Percentiles rank a stretch among this genome's conserved stretches.
Conservation (phyloP, 1,140 invertebrate species). For the Amyelois transitella region DNA sequence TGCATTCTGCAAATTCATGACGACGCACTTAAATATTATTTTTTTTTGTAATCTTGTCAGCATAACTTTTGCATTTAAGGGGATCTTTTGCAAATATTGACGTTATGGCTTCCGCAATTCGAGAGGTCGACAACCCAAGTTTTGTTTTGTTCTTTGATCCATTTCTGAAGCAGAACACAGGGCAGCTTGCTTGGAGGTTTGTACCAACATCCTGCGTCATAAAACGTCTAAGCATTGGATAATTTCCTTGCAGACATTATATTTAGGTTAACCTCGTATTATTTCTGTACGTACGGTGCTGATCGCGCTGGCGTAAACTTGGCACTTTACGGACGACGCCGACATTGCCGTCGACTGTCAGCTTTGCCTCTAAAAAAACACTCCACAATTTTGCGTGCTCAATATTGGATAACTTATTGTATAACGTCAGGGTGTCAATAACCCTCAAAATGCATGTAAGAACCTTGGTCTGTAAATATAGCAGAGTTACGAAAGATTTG, state of each 20-base stretch:
- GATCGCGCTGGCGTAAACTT: conserved; percentile 55
- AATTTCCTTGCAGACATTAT: conserved; percentile 32
- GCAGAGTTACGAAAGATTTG: conserved; percentile 60
- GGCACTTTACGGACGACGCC: conserved; percentile 38
- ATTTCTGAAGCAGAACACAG: not conserved
- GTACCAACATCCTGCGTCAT: not conserved
- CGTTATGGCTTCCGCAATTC: conserved; percentile 5
- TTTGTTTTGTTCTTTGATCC: conserved; percentile 1
- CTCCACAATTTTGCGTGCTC: conserved; percentile 29
- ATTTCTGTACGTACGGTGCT: conserved; percentile 42
- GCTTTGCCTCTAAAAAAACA: conserved; percentile 17
- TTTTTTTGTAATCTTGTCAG: conserved; percentile 14
- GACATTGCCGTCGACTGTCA: conserved; percentile 21
- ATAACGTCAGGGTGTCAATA: conserved; percentile 59
- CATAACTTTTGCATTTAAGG: conserved; percentile 16
- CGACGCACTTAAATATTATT: not conserved
- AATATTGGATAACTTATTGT: conserved; percentile 50
- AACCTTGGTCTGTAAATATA: conserved; percentile 64
- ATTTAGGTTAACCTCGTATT: conserved; percentile 50
- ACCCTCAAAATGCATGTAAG: conserved; percentile 62
- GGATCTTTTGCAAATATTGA: conserved; percentile 16
- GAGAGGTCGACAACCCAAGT: conserved; percentile 11
- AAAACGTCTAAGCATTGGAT: conserved; percentile 1
- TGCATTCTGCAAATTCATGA: conserved; percentile 7
- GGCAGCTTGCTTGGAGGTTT: not conserved